Evolutionary conservation across 2,113 vertebrate species (phyloP).

Genomic region (Sinocyclocheilus maitianheensis): DNA sequence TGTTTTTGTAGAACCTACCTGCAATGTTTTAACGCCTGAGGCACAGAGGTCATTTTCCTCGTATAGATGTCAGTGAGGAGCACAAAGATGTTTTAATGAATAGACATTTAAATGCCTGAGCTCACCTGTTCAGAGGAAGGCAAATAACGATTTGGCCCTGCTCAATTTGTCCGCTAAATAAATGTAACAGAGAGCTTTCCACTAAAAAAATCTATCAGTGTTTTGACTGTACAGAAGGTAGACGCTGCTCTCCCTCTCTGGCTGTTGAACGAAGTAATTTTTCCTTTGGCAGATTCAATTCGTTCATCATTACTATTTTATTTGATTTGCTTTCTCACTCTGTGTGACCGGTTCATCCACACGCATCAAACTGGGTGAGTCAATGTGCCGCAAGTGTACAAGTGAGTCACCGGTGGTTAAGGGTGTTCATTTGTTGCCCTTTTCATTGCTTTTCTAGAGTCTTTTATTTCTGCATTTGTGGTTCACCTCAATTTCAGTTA

Average conservation of each 20-base stretch:
- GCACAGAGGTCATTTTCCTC: background rate
- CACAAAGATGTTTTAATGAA: conserved; percentile 25
- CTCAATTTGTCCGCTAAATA: conserved; percentile 21
- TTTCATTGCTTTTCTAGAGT: background rate
- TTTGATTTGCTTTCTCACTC: conserved; percentile 42
- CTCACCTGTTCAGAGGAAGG: background rate
- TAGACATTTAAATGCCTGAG: conserved; percentile 23
- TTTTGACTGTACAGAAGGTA: conserved; percentile 15
- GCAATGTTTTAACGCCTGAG: background rate
- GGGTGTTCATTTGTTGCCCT: background rate
- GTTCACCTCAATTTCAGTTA: background rate
- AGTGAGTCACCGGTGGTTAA: background rate
- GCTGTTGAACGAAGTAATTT: conserved; percentile 17
- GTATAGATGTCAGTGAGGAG: background rate
- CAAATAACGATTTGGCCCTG: background rate
- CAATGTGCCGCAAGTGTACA: background rate
- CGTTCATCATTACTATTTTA: conserved; percentile 34
- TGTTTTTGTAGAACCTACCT: background rate
- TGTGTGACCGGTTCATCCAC: conserved; percentile 26
- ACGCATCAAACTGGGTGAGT: background rate
- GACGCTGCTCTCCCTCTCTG: background rate
- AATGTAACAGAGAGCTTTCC: background rate
- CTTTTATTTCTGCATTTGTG: background rate
- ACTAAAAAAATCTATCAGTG: background rate
- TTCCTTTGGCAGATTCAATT: background rate